Evolutionary conservation across 2,888 invertebrate species (phyloP), one percentile per base, ranked within the genome.

Genomic region (Crossocerus cetratus): DNA sequence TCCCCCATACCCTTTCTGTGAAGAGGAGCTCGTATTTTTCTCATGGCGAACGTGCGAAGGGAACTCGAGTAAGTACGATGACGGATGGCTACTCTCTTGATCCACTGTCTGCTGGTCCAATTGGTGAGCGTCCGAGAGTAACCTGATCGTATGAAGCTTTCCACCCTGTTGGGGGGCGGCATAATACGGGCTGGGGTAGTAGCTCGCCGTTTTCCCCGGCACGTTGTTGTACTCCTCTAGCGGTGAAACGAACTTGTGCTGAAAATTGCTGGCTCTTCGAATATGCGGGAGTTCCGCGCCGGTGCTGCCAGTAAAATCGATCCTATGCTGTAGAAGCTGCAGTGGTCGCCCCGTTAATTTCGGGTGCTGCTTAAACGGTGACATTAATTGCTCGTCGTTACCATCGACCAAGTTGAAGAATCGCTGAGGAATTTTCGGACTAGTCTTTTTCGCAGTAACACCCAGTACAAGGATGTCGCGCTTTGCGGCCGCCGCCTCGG

Each of bases 381-480:
- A 90, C n/a, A 11, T 32, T 11, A 32, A 32, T 4, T 32, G 8
- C 8, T 11, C 32, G 2, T 32, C 32, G 32, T 8, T 32, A 32
- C 90, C 91, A 71, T 92, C 91, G 5, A 91, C 90, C 78, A 91
- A 92, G 83, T 92, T 92, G 3, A 91, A 81, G 74, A 90, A 92
- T 4, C 91, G 90, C 75, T 90, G 91, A 70, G 90, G 88, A 22
- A 89, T 83, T 21, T 91, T 91, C 0, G 92, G 91, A 77, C 93
- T 94, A 0, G 94, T 93, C 84, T 93, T 94, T 73, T 94, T 93
- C 0, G 94, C 94, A 1, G 94, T 93, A 0, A 94, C 93, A 0
- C 95, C 95, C 1, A 95, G 90, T 58, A 95, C 92, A 13, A 95
- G 91, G 21, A 95, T 94, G 89, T 95, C 95, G 2, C 93, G 93